Evolutionary conservation across 1,140 invertebrate genomes (phyloP), one percentile per base, ranked within the genome.

Genomic region (Cepaea nemoralis): DNA sequence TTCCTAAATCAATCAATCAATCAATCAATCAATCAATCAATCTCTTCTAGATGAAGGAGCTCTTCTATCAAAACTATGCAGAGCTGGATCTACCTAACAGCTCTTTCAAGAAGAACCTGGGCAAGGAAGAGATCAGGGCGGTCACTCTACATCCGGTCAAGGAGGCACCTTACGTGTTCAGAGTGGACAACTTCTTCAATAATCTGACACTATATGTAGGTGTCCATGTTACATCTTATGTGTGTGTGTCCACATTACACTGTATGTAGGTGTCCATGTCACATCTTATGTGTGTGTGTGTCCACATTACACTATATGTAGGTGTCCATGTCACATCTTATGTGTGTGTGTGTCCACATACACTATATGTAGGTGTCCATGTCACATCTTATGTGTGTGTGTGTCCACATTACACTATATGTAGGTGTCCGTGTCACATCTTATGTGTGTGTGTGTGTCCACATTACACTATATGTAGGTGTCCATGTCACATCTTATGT

Each of bases 61-160:
- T 99, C 81, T 94, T 99, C 66, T 97, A 98, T 86, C 97, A 99
- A 91, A 98, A 98, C 92, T 95, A 96, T 85, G 97, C 95, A 88
- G 83, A 87, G 35, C 78, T 80, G 35, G 45, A 80, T 27, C 33
- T 50, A 39, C 96, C 95, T 0, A 93, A 94, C 24, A 94, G 94
- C 31, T 96, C 96, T 0, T 98, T 97, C 91, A 96, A 95, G 35
- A 95, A 95, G 10, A 94, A 95, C 82, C 92, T 97, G 82, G 97
- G 97, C 90, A 94, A 94, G 80, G 94, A 95, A 84, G 96, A 97
- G 91, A 94, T 99, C n/a, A 95, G 97, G 84, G 97, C 97, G 70
- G 97, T 99, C 86, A 99, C 97, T 0, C 92, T 99, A 50, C 98
- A 99, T 93, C 98, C 98, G 0, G 94, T 99, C 39, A 99, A 99